Conservation (phyloP, 2,113 vertebrate genomes). For the Microcebus lehilahytsara region DNA sequence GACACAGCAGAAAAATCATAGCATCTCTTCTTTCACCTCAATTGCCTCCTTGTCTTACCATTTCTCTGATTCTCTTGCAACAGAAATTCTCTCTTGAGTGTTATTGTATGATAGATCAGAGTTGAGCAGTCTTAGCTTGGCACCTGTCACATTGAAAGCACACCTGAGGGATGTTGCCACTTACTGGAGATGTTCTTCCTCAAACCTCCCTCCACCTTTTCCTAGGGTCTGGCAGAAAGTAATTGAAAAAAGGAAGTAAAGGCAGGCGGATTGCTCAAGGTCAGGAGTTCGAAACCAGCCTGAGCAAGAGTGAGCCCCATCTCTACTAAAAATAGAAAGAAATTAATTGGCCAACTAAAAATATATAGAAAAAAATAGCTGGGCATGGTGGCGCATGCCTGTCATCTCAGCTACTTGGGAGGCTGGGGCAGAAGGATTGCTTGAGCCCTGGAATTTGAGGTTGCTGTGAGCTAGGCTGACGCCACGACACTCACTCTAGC, state of each 20-base stretch:
- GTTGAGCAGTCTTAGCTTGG: background rate
- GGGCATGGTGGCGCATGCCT: no score
- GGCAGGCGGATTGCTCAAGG: no score
- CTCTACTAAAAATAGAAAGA: no score
- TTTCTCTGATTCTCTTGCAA: background rate
- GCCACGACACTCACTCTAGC: no score
- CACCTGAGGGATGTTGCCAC: background rate
- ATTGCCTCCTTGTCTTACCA: background rate
- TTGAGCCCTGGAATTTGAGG: no score
- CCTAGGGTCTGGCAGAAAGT: background rate
- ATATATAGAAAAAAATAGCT: no score
- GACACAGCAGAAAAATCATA: background rate
- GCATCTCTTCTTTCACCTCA: background rate
- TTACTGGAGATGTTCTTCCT: background rate
- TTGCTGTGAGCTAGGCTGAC: no score
- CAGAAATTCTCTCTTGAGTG: background rate
- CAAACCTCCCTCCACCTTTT: background rate
- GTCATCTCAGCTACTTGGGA: no score
- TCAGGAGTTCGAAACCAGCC: no score
- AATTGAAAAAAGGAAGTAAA: background rate
- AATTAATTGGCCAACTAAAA: no score
- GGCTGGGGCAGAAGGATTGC: no score
- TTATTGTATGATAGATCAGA: background rate
- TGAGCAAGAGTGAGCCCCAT: no score
- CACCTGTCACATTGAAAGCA: background rate